Evolutionary conservation across 2,113 vertebrate genomes (phyloP).

Genomic region (Spermophilus dauricus): DNA sequence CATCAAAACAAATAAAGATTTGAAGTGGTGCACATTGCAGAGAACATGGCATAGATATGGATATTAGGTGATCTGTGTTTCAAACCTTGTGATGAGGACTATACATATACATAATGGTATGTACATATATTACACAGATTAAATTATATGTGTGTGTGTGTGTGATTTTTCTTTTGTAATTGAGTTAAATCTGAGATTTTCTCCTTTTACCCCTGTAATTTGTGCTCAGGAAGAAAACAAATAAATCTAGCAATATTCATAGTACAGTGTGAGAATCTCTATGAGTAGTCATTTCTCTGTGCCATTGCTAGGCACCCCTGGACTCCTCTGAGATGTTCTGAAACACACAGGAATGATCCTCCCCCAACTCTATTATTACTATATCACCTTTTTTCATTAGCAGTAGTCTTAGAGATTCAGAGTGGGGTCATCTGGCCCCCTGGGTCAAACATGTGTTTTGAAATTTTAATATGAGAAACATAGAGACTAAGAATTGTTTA

Average conservation of each 20-base stretch:
- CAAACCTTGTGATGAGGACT: background rate
- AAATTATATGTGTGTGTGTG: background rate
- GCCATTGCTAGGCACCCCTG: background rate
- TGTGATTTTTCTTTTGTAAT: background rate
- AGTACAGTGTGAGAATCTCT: fast-evolving
- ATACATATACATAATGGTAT: background rate
- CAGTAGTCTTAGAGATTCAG: background rate
- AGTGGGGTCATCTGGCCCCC: background rate
- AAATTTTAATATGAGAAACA: background rate
- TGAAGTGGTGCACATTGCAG: background rate
- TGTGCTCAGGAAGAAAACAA: background rate
- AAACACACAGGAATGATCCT: background rate
- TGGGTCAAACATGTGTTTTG: background rate
- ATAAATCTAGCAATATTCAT: background rate
- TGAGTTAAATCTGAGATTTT: conserved; percentile 12
- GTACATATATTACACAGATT: background rate
- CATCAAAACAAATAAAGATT: background rate
- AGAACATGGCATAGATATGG: background rate
- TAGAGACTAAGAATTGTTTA: background rate
- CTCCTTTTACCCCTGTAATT: background rate
- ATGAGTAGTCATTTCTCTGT: background rate
- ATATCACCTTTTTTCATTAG: background rate
- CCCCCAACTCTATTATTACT: background rate
- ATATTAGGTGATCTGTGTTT: background rate
- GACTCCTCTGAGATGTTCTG: fast-evolving